A percentile compares a stretch with the other conserved stretches of the same genome.
These are phyloP conservation scores for Phacellophora camtschatica DNA, from an alignment of 30 jellyfish, hydroid and myxozoan species.

Conservation along the genomic window DNA sequence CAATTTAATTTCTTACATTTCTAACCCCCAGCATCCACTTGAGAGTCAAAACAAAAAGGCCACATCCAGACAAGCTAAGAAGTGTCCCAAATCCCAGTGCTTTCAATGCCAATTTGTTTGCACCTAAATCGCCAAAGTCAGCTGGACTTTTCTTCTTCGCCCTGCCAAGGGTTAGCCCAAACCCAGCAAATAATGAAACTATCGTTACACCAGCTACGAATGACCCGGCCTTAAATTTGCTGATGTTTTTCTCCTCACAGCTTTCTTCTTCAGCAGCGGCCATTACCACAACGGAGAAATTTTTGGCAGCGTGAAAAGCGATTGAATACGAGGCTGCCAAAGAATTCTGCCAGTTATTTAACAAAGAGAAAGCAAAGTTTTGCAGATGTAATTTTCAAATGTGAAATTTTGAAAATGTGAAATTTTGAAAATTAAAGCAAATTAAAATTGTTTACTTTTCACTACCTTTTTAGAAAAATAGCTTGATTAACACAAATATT, in stretches of 20 bases:
- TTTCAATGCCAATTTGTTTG: constrained; percentile 74
- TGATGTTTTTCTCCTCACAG: neutral
- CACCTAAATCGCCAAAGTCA: constrained; percentile 65
- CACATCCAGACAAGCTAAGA: constrained; percentile 85
- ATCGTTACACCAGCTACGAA: constrained; percentile 59
- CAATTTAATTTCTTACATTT: constrained; percentile 47
- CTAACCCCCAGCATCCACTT: constrained; percentile 60
- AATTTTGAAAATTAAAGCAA: too few species aligned
- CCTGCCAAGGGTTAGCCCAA: constrained; percentile 81
- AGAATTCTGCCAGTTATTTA: too few species aligned
- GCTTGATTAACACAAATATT: too few species aligned
- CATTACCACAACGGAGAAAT: too few species aligned
- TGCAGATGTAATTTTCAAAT: too few species aligned
- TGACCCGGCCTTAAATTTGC: constrained; percentile 35
- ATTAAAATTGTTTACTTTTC: too few species aligned
- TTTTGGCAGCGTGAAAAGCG: too few species aligned
- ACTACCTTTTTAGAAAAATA: too few species aligned
- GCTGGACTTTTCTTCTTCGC: constrained; percentile 70
- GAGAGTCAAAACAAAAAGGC: constrained; percentile 51
- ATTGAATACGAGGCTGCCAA: too few species aligned
- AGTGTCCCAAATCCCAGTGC: constrained; percentile 96
- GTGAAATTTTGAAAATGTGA: too few species aligned
- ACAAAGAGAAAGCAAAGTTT: too few species aligned
- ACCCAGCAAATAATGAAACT: constrained; percentile 74
- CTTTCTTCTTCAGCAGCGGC: constrained; percentile 37